Conservation (phyloP, 2,888 invertebrate species). For the Parnassius mnemosyne region DNA sequence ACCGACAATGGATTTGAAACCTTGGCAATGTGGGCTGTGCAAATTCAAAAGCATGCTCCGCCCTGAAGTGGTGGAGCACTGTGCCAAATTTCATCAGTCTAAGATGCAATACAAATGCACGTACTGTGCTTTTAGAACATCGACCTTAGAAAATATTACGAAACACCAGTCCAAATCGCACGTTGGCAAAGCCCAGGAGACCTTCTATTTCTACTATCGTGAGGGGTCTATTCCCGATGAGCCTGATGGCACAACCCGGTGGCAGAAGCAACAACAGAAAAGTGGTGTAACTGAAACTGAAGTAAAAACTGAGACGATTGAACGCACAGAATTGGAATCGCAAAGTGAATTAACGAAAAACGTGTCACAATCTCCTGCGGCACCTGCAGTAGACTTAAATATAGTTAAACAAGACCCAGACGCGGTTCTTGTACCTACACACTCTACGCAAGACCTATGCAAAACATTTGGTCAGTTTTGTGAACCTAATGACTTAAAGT, state of each 20-base stretch:
- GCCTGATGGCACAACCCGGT: slow-evolving; percentile 53
- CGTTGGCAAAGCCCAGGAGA: slow-evolving; percentile 54
- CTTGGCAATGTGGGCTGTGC: slow-evolving; percentile 87
- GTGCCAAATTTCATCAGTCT: slow-evolving; percentile 80
- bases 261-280: slow-evolving; percentile 59
- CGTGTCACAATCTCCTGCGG: not conserved
- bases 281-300: slow-evolving; percentile 34
- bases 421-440: slow-evolving; percentile 37
- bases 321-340: slow-evolving; percentile 12
- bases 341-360: not conserved
- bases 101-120: slow-evolving; percentile 86
- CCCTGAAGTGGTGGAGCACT: slow-evolving; percentile 82
- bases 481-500: slow-evolving; percentile 76
- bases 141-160: slow-evolving; percentile 77
- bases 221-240: slow-evolving; percentile 57
- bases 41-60: slow-evolving; percentile 81
- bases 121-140: slow-evolving; percentile 81
- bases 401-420: slow-evolving; percentile 56
- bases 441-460: slow-evolving; percentile 47
- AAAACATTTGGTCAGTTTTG: slow-evolving; percentile 60
- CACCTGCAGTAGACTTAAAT: slow-evolving; percentile 37
- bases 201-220: slow-evolving; percentile 79
- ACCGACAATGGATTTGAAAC: slow-evolving; percentile 75
- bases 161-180: slow-evolving; percentile 83
- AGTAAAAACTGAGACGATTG: slow-evolving; percentile 49